Evolutionary conservation across 2,888 invertebrate species (phyloP).

Genomic region (Mimachlamys varia): DNA sequence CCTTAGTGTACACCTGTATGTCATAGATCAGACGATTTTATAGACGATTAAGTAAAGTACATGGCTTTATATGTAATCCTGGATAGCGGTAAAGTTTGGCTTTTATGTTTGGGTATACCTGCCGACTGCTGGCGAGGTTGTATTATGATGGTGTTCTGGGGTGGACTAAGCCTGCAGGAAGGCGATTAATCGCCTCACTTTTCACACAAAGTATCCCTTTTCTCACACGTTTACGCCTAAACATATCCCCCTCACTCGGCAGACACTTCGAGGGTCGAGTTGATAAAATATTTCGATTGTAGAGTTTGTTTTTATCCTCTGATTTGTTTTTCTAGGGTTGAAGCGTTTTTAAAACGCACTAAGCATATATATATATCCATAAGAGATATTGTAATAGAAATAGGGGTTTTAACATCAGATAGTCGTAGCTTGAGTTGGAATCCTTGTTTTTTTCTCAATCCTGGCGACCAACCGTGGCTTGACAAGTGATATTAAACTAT

Average conservation of each 20-base stretch:
- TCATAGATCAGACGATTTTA: constrained; percentile 28
- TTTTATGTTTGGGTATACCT: constrained; percentile 26
- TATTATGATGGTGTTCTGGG: neutral
- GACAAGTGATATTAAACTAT: neutral
- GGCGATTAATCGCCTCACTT: neutral
- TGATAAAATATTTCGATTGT: constrained; percentile 8
- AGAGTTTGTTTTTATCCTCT: neutral
- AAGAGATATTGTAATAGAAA: neutral
- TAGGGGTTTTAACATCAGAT: neutral
- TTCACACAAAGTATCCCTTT: constrained; percentile 6
- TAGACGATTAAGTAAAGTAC: constrained; percentile 17
- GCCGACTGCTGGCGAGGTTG: neutral
- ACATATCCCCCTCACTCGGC: constrained; percentile 17
- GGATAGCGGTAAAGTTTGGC: constrained; percentile 19
- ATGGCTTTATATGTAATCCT: neutral
- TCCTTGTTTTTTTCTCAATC: neutral
- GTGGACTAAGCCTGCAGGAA: neutral
- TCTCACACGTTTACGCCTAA: constrained; percentile 27
- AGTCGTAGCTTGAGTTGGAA: neutral
- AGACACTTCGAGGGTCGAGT: neutral
- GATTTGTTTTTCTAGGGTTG: constrained; percentile 10
- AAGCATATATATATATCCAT: neutral
- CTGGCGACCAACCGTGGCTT: neutral
- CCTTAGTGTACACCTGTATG: neutral
- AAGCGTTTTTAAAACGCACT: constrained; percentile 14